Conservation (phyloP, 2,113 vertebrate genomes). For the Limnothrissa miodon region DNA sequence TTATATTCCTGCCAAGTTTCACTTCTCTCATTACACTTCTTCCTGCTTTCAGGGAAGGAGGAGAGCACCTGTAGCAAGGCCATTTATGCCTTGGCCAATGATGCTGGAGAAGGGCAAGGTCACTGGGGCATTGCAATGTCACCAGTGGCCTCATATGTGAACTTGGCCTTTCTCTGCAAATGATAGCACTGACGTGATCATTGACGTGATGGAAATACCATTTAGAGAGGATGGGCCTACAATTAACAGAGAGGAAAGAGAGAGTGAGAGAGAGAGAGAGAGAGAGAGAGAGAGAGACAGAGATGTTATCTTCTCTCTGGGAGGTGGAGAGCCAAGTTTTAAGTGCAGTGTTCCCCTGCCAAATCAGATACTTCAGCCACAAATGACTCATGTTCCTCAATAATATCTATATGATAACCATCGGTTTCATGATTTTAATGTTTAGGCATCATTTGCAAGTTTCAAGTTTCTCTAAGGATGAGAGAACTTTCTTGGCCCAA, state of each 20-base stretch:
- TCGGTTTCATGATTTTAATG: background rate
- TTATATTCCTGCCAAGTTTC: background rate
- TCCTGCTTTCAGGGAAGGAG: background rate
- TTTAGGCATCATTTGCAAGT: background rate
- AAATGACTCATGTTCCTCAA: background rate
- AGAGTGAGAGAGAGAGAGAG: too few relatives aligned
- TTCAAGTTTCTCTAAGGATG: background rate
- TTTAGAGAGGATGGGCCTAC: background rate
- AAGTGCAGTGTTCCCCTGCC: background rate
- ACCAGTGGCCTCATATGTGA: background rate
- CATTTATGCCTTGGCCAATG: background rate
- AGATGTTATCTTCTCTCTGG: background rate
- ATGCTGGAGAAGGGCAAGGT: background rate
- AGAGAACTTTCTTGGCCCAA: too few relatives aligned
- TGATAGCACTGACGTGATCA: background rate
- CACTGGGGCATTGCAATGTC: background rate
- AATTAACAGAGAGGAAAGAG: background rate
- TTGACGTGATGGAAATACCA: background rate
- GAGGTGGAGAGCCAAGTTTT: background rate
- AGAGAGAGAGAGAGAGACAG: too few relatives aligned
- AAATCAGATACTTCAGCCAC: background rate
- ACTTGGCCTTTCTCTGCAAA: background rate
- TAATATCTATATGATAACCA: background rate
- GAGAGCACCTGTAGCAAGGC: background rate
- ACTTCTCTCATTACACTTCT: background rate